phyloP scores from a whole-genome alignment of 30 jellyfish, hydroid and myxozoan genomes.

The Hydra vulgaris region DNA sequence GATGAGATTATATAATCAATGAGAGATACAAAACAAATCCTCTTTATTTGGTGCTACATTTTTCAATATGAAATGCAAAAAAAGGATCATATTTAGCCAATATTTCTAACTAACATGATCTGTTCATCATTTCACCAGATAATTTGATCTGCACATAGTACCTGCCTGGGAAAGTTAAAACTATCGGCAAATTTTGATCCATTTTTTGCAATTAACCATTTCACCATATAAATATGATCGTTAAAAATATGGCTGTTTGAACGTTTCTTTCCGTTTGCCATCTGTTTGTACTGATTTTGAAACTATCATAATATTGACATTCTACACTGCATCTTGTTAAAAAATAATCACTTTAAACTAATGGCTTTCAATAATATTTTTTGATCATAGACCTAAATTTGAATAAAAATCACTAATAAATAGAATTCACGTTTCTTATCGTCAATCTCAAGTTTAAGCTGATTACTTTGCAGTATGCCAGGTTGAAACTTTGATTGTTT shows the following conservation, averaged over 20 bases:
- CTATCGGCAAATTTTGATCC: too few relatives aligned
- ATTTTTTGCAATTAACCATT: too few relatives aligned
- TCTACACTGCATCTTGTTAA: not conserved
- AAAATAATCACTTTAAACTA: not conserved
- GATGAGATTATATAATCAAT: too few relatives aligned
- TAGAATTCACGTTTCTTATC: not conserved
- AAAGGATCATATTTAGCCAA: not conserved
- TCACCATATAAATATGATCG: not conserved
- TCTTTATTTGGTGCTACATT: not conserved
- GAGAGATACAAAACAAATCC: not conserved
- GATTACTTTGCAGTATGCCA: not conserved
- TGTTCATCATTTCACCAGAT: not conserved
- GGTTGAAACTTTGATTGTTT: not conserved
- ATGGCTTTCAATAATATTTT: not conserved
- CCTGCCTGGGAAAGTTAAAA: too few relatives aligned
- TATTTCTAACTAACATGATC: not conserved
- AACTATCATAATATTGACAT: not conserved
- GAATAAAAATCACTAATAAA: not conserved
- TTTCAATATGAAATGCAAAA: too few relatives aligned
- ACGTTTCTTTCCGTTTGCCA: not conserved
- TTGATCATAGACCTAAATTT: not conserved
- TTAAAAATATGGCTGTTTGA: not conserved
- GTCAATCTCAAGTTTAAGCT: not conserved
- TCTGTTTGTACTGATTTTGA: not conserved
- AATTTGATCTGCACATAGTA: too few relatives aligned